Evolutionary conservation across 2,113 vertebrate genomes (phyloP).

Genomic region (Odobenus rosmarus): DNA sequence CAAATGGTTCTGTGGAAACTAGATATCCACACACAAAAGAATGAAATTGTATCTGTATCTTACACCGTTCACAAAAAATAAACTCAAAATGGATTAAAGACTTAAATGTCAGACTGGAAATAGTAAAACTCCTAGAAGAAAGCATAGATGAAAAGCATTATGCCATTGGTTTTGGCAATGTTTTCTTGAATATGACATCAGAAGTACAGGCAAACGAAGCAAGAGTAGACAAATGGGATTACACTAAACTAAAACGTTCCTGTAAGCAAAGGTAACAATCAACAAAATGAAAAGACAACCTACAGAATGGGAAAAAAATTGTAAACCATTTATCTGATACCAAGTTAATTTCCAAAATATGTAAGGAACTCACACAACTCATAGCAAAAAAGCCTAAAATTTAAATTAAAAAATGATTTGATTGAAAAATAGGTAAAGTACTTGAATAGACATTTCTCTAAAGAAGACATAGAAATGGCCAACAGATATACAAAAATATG

Average conservation of each 20-base stretch:
- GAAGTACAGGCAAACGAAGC: not conserved
- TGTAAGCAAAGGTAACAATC: not conserved
- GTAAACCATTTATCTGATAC: not conserved
- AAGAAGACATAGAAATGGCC: not conserved
- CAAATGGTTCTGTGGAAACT: not conserved
- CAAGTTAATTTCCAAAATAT: not conserved
- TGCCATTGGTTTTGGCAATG: not conserved
- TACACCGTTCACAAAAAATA: not conserved
- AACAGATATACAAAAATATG: not conserved
- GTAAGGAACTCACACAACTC: not conserved
- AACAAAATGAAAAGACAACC: not conserved
- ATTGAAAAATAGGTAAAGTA: not conserved
- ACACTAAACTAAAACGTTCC: not conserved
- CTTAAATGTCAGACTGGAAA: not conserved
- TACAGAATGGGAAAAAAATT: not conserved
- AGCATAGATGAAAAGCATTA: not conserved
- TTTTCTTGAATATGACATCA: not conserved
- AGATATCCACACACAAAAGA: not conserved
- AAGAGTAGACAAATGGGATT: not conserved
- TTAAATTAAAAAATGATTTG: not conserved
- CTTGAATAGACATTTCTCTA: not conserved
- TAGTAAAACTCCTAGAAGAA: not conserved
- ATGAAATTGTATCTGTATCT: not conserved
- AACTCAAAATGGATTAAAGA: not conserved
- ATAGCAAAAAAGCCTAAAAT: not conserved